phyloP scores from a whole-genome alignment of 2,113 vertebrate genomes.

The Cynopterus brachyotis region DNA sequence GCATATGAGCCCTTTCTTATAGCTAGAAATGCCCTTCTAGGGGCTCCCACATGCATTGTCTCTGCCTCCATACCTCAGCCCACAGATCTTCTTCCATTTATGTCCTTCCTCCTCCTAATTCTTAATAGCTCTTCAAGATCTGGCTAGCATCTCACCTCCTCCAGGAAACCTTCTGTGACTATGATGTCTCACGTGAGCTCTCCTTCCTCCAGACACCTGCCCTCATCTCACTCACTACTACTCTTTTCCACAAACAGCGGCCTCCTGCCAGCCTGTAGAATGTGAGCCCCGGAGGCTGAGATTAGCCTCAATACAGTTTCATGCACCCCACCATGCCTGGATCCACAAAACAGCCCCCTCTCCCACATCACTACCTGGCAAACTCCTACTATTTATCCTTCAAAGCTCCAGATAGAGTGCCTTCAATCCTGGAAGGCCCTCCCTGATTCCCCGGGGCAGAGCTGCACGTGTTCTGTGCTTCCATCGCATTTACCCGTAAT shows the following conservation, averaged over 20 bases:
- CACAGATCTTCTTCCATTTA: not conserved
- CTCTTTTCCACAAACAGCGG: accelerated
- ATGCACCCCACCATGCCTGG: not conserved
- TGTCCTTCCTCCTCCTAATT: not conserved
- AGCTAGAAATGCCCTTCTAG: not conserved
- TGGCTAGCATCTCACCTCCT: not conserved
- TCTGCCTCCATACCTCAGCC: not conserved
- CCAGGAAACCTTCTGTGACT: not conserved
- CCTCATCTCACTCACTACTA: not conserved
- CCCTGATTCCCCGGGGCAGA: not conserved
- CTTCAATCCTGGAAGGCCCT: not conserved
- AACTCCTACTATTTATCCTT: slow-evolving; percentile 12
- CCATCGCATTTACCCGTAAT: not conserved
- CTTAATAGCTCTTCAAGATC: not conserved
- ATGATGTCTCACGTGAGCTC: not conserved
- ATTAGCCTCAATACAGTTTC: not conserved
- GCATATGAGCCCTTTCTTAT: not conserved
- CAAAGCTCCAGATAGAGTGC: not conserved
- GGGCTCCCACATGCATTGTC: not conserved
- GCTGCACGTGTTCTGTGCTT: not conserved
- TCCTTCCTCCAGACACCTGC: not conserved
- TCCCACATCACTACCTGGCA: not conserved
- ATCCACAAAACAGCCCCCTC: not conserved
- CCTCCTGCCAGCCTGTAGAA: not conserved
- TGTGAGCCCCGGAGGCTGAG: not conserved